Evolutionary conservation across 2,113 vertebrate genomes (phyloP).

Genomic region (Lophotis ruficrista): DNA sequence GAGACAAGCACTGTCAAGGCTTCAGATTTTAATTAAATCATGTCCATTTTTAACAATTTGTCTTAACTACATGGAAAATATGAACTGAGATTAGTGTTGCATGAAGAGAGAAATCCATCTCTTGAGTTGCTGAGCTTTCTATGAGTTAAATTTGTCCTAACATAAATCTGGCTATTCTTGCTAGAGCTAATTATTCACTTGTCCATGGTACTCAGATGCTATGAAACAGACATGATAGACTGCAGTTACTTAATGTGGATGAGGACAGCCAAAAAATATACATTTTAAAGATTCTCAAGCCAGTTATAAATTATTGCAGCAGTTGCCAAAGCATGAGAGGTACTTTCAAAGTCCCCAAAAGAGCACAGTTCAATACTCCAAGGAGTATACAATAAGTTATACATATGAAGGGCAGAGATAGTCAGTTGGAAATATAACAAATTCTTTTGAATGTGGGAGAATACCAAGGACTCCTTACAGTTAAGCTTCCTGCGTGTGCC

Average conservation of each 20-base stretch:
- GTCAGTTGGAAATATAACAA: background rate
- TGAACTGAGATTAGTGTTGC: constrained; percentile 57
- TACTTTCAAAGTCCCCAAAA: background rate
- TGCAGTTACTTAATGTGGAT: constrained; percentile 45
- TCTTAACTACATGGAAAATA: constrained; percentile 57
- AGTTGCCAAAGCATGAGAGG: background rate
- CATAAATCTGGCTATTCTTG: constrained; percentile 60
- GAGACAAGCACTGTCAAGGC: background rate
- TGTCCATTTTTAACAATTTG: constrained; percentile 39
- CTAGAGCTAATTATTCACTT: constrained; percentile 56
- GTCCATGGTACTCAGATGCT: constrained; percentile 11
- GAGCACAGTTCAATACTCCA: background rate
- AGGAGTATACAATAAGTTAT: background rate
- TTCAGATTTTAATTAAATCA: constrained; percentile 61
- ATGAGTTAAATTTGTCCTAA: constrained; percentile 57
- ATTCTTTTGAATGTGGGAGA: background rate
- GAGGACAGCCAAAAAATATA: constrained; percentile 20
- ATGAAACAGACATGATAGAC: constrained; percentile 42
- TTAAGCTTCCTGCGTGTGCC: background rate
- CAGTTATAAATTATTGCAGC: constrained; percentile 5
- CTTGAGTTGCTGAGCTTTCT: constrained; percentile 31
- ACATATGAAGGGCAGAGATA: background rate
- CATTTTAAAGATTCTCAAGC: constrained; percentile 4
- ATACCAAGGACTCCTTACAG: background rate
- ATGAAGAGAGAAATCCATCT: constrained; percentile 51